phyloP scores from a whole-genome alignment of 2,797 vertebrate species.

The Tachyglossus aculeatus region DNA sequence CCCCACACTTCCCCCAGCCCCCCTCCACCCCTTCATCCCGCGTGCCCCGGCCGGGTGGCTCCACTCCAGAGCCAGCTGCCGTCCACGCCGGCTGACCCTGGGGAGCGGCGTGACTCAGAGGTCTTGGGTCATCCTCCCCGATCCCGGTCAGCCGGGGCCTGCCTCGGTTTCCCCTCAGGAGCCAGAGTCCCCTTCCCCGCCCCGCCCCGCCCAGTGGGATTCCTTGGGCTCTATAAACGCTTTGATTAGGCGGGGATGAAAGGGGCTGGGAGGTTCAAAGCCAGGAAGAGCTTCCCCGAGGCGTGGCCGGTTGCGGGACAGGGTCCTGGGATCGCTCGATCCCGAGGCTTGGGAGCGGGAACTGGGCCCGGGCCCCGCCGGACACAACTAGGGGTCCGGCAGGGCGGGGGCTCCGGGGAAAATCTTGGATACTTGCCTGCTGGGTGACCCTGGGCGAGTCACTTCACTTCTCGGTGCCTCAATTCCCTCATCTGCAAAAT shows the following conservation, averaged over 20 bases:
- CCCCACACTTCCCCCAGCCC: too few relatives aligned
- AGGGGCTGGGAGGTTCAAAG: conserved; percentile 48
- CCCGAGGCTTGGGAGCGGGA: not conserved
- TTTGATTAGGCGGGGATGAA: conserved; percentile 39
- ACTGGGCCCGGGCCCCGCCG: not conserved
- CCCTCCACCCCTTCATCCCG: too few relatives aligned
- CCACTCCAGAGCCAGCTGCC: not conserved
- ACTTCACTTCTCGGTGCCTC: too few relatives aligned
- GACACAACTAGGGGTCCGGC: too few relatives aligned
- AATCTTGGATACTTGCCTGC: too few relatives aligned
- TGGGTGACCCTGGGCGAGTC: too few relatives aligned
- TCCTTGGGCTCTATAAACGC: conserved; percentile 47
- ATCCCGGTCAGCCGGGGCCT: conserved; percentile 12
- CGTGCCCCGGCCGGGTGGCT: not conserved
- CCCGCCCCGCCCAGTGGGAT: conserved; percentile 4
- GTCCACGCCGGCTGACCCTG: not conserved
- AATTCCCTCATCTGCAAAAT: too few relatives aligned
- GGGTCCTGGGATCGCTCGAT: conserved; percentile 11
- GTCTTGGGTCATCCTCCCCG: not conserved
- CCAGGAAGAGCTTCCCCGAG: not conserved
- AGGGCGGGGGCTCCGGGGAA: too few relatives aligned
- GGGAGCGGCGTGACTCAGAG: conserved; percentile 11
- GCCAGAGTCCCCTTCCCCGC: not conserved
- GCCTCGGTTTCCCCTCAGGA: not conserved
- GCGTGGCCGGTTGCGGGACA: not conserved